A percentile compares a stretch with the other conserved stretches of the same genome.
phyloP scores from a whole-genome alignment of 2,797 vertebrate species.

The Okamejei kenojei region DNA sequence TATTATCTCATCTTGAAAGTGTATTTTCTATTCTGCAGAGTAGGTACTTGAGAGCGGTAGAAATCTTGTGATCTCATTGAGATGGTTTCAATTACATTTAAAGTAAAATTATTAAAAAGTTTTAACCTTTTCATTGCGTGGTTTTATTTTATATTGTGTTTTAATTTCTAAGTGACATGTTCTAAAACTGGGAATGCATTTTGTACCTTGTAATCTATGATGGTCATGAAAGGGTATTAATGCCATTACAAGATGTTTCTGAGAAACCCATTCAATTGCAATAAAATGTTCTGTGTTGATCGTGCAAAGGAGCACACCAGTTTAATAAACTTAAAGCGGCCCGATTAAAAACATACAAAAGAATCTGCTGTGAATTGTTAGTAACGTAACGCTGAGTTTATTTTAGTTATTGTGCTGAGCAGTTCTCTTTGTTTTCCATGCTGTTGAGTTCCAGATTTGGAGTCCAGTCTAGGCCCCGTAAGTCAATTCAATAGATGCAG shows the following conservation, averaged over 20 bases:
- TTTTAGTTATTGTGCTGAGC: neutral
- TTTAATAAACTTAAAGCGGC: neutral
- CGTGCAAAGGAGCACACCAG: neutral
- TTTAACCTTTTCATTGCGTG: neutral
- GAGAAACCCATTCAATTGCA: neutral
- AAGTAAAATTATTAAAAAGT: neutral
- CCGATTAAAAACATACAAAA: neutral
- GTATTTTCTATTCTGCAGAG: neutral
- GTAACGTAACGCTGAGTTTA: neutral
- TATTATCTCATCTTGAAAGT: slow-evolving; percentile 9
- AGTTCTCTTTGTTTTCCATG: neutral
- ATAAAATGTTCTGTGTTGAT: neutral
- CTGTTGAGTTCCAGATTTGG: neutral
- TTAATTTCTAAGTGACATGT: neutral
- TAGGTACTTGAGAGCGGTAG: neutral
- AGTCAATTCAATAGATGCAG: neutral
- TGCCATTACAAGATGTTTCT: neutral
- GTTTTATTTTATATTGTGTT: neutral
- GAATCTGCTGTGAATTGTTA: neutral
- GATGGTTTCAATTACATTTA: neutral
- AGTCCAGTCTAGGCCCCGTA: neutral
- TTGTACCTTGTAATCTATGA: neutral
- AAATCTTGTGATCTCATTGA: slow-evolving; percentile 5
- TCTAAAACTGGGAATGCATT: neutral
- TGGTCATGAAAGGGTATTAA: neutral